Conservation (phyloP, 2,113 vertebrate species). For the Sigmodon hispidus region DNA sequence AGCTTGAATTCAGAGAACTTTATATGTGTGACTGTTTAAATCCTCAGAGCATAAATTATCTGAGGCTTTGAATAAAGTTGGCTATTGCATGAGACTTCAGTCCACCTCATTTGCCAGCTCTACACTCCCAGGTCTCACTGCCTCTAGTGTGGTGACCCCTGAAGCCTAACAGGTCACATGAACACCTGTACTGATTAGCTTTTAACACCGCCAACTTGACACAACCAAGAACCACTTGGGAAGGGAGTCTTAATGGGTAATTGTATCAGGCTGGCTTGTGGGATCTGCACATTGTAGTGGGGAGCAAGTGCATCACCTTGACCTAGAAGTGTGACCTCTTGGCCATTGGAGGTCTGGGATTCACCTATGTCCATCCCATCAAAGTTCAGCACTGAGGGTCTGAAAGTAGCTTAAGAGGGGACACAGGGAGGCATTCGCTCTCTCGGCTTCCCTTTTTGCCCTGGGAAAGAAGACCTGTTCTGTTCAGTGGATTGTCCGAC, state of each 20-base stretch:
- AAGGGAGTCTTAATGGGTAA: background rate
- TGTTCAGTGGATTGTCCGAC: no score
- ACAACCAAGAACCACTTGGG: background rate
- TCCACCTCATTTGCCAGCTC: background rate
- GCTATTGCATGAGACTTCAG: background rate
- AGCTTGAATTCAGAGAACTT: background rate
- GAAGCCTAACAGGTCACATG: background rate
- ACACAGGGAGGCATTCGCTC: no score
- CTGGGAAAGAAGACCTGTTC: no score
- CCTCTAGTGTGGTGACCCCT: background rate
- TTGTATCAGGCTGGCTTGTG: background rate
- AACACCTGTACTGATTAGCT: background rate
- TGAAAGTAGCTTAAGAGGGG: no score
- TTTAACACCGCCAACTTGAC: background rate
- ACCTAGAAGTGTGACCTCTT: no score
- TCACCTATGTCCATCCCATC: no score
- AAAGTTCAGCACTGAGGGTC: no score
- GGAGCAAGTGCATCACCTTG: no score
- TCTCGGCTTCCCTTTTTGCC: no score
- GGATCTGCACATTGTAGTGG: no score
- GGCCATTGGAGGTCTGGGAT: no score
- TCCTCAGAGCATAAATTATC: background rate
- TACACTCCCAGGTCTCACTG: background rate
- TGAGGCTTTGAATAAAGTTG: background rate
- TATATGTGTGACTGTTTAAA: no score